These are phyloP conservation scores for Eupithecia dodoneata DNA, from an alignment of 2,888 invertebrate genomes.

Conservation along the genomic window DNA sequence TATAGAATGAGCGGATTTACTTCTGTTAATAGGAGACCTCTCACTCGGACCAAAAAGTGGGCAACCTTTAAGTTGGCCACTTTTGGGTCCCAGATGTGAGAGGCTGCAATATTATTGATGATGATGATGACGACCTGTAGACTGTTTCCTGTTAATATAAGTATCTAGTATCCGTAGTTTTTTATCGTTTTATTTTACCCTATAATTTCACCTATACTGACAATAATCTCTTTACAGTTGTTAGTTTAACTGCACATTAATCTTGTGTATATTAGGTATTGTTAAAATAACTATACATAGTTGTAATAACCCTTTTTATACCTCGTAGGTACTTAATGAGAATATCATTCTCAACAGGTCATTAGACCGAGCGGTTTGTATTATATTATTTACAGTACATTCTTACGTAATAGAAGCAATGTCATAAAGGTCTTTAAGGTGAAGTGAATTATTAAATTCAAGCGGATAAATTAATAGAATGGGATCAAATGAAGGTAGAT, in stretches of 20 bases:
- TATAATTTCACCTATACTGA: neutral
- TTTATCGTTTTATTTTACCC: neutral
- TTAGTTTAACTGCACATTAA: neutral
- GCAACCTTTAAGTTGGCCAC: too few species aligned
- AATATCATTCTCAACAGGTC: neutral
- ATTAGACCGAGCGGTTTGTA: neutral
- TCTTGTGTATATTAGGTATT: neutral
- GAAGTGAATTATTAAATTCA: too few species aligned
- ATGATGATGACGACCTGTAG: too few species aligned
- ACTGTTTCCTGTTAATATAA: too few species aligned
- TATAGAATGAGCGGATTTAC: too few species aligned
- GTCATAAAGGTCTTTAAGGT: too few species aligned
- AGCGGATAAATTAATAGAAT: too few species aligned
- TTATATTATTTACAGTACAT: neutral
- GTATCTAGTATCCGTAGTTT: neutral
- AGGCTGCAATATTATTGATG: too few species aligned
- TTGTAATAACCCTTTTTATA: neutral
- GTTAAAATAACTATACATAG: neutral
- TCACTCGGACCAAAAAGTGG: too few species aligned
- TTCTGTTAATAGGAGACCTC: too few species aligned
- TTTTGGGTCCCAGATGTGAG: too few species aligned
- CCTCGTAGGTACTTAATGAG: neutral
- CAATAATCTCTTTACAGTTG: slow-evolving; percentile 5
- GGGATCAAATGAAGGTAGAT: too few species aligned
- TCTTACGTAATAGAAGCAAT: neutral